These are phyloP conservation scores for Sminthurinus aureus DNA, from an alignment of 2,888 invertebrate species.

Conservation along the genomic window DNA sequence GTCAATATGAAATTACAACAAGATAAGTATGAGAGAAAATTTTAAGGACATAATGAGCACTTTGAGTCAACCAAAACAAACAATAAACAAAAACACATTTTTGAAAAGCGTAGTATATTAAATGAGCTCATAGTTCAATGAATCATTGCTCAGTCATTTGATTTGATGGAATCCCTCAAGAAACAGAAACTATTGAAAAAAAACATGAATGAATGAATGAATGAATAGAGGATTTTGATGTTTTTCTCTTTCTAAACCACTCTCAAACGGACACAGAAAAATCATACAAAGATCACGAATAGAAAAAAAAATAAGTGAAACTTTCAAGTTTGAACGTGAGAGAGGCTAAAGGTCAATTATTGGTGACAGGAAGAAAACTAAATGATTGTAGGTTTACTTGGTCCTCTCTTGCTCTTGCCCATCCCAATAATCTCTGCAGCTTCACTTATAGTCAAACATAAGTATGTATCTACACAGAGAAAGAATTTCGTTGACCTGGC, in stretches of 20 bases:
- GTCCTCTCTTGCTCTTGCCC: conserved; percentile 23
- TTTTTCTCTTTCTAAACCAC: not conserved
- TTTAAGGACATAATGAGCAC: no score
- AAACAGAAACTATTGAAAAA: not conserved
- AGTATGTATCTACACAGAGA: not conserved
- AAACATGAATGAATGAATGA: not conserved
- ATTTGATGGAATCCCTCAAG: not conserved
- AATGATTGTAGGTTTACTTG: not conserved
- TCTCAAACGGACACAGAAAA: conserved; percentile 2
- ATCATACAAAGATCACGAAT: not conserved
- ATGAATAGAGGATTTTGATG: not conserved
- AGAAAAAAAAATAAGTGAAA: conserved; percentile 28
- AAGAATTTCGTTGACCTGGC: conserved; percentile 11
- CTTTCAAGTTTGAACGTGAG: conserved; percentile 49
- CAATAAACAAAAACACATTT: no score
- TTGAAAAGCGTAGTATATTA: no score
- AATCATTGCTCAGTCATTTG: not conserved
- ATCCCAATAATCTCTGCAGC: conserved; percentile 11
- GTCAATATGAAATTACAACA: no score
- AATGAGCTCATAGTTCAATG: no score
- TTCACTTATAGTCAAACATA: no score
- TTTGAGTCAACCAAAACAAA: no score
- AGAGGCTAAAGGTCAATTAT: conserved; percentile 54
- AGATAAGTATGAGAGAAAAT: no score
- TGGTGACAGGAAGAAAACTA: conserved; percentile 27